Evolutionary conservation across 2,888 invertebrate species (phyloP), one percentile per base, ranked within the genome.

Genomic region (Cheilosia scutellata): DNA sequence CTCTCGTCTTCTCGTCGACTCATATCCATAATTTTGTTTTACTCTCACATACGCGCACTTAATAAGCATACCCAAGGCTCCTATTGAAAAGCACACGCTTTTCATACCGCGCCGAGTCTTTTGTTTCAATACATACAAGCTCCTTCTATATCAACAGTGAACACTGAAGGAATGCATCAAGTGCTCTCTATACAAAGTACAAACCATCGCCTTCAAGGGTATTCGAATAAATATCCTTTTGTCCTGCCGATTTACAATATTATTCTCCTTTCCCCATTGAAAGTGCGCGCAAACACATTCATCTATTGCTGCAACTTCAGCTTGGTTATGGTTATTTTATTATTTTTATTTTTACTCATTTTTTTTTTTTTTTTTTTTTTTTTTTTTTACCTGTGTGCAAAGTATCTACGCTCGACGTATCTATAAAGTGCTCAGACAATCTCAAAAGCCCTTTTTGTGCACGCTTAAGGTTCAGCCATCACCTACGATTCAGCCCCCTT

Each of bases 221-320:
- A 86, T 80, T 86, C 76, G 82, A 80, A 86, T 72, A 76, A 86
- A 83, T 82, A 86, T 77, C 63, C 82, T 82, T 84, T 86, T 86
- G 86, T 86, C 66, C 82, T 72, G 71, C 33, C 86, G 86, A 82
- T 86, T 86, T 77, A 76, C 76, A 86, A 86, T 86, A 77, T 82
- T 80, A 76, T 71, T 58, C 74, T 60, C 75, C 47, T 31, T 37
- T 63, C 70, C 49, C n/a, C 4, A 57, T 47, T 55, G 37, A 33
- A 37, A n/a, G n/a, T 27, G 31, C 11, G 16, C 20, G 25, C 31
- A 33, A 27, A 29, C 71, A 33, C 25, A 33, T n/a, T 40, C 47
- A 1, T 13, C 31, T 20, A n/a, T 49, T n/a, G 20, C 13, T 37
- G 47, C 57, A 16, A 20, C 65, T 6, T 25, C 53, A 13, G 13